Evolutionary conservation across 2,797 vertebrate species (phyloP).

Genomic region (Gorsachius magnificus): DNA sequence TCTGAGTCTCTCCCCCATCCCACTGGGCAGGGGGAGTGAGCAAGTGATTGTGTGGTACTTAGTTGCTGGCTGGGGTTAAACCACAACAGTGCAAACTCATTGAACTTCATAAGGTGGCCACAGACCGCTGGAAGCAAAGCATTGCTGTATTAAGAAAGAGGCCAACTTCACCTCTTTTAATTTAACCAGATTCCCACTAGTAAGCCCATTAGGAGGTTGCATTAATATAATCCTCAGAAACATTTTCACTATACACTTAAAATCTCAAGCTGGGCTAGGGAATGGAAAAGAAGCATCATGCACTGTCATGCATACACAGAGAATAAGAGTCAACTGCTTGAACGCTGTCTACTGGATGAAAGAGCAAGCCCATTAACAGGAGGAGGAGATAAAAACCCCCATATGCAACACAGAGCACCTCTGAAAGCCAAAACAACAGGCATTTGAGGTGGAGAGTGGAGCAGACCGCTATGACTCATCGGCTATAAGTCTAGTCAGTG

Average conservation of each 20-base stretch:
- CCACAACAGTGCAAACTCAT: neutral
- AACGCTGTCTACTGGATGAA: neutral
- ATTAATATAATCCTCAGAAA: neutral
- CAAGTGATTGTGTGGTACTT: no score
- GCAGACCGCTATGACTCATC: slow-evolving; percentile 38
- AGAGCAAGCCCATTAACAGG: neutral
- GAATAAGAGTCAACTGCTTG: neutral
- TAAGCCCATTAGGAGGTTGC: neutral
- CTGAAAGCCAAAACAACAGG: slow-evolving; percentile 19
- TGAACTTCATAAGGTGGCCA: neutral
- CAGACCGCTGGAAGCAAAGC: neutral
- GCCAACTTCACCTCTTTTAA: neutral
- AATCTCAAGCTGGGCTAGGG: neutral
- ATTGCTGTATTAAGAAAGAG: neutral
- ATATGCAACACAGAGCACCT: neutral
- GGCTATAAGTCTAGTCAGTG: slow-evolving; percentile 38
- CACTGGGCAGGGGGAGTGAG: no score
- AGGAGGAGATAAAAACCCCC: neutral
- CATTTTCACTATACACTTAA: neutral
- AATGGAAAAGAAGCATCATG: neutral
- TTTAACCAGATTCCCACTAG: neutral
- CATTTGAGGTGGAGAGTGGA: slow-evolving; percentile 19
- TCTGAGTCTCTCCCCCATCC: no score
- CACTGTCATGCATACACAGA: neutral
- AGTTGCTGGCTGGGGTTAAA: no score